Evolutionary conservation across 1,140 invertebrate species (phyloP), one percentile per base, ranked within the genome.

Genomic region (Melitaea cinxia): DNA sequence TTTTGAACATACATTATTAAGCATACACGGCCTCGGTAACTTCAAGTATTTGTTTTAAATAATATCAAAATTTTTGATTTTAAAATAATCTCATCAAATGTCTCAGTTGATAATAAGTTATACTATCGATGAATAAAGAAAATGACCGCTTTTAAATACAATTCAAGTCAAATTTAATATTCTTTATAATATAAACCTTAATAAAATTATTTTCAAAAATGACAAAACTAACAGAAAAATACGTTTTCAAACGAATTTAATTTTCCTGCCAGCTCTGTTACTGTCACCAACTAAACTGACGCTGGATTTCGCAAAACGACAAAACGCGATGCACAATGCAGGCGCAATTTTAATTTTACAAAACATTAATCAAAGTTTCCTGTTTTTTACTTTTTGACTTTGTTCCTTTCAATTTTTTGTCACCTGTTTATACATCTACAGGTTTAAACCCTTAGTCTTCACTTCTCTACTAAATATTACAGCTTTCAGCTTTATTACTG

Each of bases 301-400:
- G 37, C 37, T n/a, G 17, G 39, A 3, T 19, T 17, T 47, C 21
- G 42, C 19, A 47, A 47, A 47, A 47, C 42, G 42, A 47, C 15
- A 45, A 37, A 45, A 7, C 5, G 23, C 21, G 21, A 47, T 24
- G 19, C 42, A 47, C 17, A 47, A 47, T 47, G 42, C 19, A 21
- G 19, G 21, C 19, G 42, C 42, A 47, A 47, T 47, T 47, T 47
- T 47, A 47, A 47, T 47, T 47, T 47, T 47, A 21, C 42, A 19
- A 47, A 47, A 47, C 10, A 47, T 47, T 47, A 47, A 47, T 47
- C 21, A 47, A 47, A 47, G 42, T 47, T 21, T 14, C 9, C 21
- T 23, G 42, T 19, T 47, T n/a, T n/a, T n/a, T n/a, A n/a, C n/a
- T n/a, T n/a, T n/a, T 47, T 19, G 21, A 23, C 42, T 47, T 1